Percentiles rank a stretch among this genome's conserved stretches.
Evolutionary conservation across 2,113 vertebrate species (phyloP).

Genomic region (Eulacestoma nigropectus): DNA sequence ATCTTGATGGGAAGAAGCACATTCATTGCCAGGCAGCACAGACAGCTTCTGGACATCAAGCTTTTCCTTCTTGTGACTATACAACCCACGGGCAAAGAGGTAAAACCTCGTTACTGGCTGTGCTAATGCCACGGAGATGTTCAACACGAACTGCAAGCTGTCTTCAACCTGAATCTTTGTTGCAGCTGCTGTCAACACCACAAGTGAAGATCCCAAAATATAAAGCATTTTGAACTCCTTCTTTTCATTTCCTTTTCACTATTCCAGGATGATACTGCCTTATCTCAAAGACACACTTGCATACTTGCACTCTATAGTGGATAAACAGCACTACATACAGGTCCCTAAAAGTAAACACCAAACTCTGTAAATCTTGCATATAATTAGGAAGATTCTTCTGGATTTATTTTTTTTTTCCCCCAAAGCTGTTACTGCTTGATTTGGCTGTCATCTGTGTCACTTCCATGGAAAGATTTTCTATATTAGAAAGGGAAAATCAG

Average conservation of each 20-base stretch:
- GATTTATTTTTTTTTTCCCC: background rate
- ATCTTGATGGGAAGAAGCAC: background rate
- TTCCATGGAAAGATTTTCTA: background rate
- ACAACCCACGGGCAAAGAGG: background rate
- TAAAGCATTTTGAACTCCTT: conserved; percentile 23
- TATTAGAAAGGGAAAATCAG: conserved; percentile 3
- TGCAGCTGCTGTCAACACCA: conserved; percentile 13
- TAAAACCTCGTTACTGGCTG: background rate
- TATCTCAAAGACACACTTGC: conserved; percentile 60
- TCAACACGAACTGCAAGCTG: background rate
- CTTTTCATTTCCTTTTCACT: conserved; percentile 31
- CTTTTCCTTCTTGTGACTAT: background rate
- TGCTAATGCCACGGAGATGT: background rate
- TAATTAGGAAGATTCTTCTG: conserved; percentile 45
- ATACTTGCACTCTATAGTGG: conserved; percentile 45
- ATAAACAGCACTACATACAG: conserved; percentile 57
- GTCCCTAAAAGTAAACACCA: conserved; percentile 50
- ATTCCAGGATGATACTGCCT: background rate
- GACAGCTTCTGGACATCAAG: background rate
- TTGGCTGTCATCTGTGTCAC: conserved; percentile 38
- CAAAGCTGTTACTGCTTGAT: conserved; percentile 39
- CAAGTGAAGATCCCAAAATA: background rate
- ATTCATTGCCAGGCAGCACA: background rate
- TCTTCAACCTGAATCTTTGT: background rate
- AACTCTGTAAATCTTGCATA: conserved; percentile 27